Percentiles rank a stretch among this genome's conserved stretches.
These are phyloP conservation scores for Notamacropus eugenii DNA, from an alignment of 2,797 vertebrate genomes.

Conservation along the genomic window DNA sequence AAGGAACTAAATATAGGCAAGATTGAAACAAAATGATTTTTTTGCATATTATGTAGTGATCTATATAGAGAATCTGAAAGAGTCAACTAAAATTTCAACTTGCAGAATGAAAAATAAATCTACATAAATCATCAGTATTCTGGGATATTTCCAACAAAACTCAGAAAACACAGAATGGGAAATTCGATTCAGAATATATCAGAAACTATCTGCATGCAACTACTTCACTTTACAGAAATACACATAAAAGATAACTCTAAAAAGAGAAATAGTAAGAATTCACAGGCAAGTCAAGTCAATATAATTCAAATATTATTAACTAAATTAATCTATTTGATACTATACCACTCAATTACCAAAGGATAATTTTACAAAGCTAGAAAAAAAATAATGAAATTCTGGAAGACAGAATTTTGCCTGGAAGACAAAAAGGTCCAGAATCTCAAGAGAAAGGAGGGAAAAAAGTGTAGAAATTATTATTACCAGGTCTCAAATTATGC, in stretches of 20 bases:
- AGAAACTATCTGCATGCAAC: background rate
- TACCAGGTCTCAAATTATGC: background rate
- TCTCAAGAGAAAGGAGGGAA: background rate
- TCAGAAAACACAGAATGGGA: background rate
- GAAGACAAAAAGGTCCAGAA: background rate
- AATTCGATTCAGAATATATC: background rate
- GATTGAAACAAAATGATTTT: background rate
- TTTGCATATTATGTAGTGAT: background rate
- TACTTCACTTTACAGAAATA: background rate
- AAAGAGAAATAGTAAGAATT: background rate
- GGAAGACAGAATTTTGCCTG: background rate
- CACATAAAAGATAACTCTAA: background rate
- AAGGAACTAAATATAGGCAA: background rate
- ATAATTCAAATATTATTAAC: too few relatives aligned
- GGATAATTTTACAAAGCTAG: background rate
- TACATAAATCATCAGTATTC: background rate
- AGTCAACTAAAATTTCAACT: background rate
- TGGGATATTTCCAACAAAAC: background rate
- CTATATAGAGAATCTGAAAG: background rate
- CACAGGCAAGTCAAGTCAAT: too few relatives aligned
- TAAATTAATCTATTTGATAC: too few relatives aligned
- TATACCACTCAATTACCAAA: background rate
- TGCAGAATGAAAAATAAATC: background rate
- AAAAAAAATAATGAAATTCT: background rate
- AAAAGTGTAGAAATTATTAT: background rate